A percentile compares a stretch with the other conserved stretches of the same genome.
Conservation (phyloP, 2,113 vertebrate species). For the Budorcas taxicolor region DNA sequence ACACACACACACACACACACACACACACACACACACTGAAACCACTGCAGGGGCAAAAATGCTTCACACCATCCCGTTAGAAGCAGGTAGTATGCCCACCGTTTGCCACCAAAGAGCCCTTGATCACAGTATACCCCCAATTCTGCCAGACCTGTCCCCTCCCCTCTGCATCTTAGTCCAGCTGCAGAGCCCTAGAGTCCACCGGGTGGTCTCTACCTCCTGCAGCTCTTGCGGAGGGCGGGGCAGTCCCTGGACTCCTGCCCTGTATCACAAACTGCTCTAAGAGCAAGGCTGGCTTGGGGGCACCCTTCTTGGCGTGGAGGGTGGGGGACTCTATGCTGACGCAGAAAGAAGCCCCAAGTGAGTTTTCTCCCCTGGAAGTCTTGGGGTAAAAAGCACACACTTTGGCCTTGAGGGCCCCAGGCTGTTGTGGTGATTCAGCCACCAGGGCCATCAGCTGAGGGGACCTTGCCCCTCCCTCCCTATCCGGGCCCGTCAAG, state of each 20-base stretch:
- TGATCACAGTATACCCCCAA: background rate
- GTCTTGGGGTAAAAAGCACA: background rate
- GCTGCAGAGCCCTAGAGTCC: conserved; percentile 15
- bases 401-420: background rate
- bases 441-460: background rate
- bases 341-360: conserved; percentile 42
- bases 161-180: background rate
- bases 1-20: background rate
- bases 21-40: background rate
- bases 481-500: background rate
- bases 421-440: background rate
- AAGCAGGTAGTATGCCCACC: conserved; percentile 30
- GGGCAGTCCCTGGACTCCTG: conserved; percentile 42
- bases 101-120: conserved; percentile 5
- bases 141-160: background rate
- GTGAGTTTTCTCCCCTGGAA: conserved; percentile 27
- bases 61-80: conserved; percentile 1
- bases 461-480: background rate
- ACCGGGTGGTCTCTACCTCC: background rate
- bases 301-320: background rate
- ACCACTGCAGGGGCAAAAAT: conserved; percentile 38
- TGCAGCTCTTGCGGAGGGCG: conserved; percentile 26
- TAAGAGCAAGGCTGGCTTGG: conserved; percentile 34
- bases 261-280: conserved; percentile 1
- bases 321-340: conserved; percentile 31